These are phyloP conservation scores for Lucilia sericata DNA, from an alignment of 1,140 invertebrate species.

Conservation along the genomic window DNA sequence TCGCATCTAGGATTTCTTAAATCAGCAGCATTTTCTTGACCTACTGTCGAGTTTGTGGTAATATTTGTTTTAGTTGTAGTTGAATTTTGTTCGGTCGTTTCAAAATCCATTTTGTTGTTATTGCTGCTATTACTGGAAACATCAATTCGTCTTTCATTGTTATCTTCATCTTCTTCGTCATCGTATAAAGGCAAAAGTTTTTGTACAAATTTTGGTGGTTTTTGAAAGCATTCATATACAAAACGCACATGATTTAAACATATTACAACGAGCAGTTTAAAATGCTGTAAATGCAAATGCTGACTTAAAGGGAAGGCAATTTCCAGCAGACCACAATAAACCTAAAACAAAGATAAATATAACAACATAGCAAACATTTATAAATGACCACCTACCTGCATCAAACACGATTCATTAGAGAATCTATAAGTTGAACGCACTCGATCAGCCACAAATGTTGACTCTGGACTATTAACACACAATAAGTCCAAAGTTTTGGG, in stretches of 20 bases:
- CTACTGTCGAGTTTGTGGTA: neutral
- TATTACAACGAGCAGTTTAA: constrained; percentile 54
- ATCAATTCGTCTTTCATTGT: neutral
- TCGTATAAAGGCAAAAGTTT: constrained; percentile 50
- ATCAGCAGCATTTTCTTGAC: neutral
- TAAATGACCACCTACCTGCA: constrained; percentile 1
- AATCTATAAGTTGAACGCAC: constrained; percentile 59
- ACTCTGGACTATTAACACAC: constrained; percentile 54
- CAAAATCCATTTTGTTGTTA: neutral
- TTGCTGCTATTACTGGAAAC: constrained; percentile 2
- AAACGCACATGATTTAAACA: constrained; percentile 60
- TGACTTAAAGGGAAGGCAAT: constrained; percentile 55
- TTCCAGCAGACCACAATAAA: constrained; percentile 59
- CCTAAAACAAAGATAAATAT: constrained; percentile 38
- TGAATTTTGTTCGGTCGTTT: constrained; percentile 1
- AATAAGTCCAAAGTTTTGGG: constrained; percentile 50
- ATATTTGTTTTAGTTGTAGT: neutral
- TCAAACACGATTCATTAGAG: constrained; percentile 56
- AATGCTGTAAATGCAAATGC: constrained; percentile 50
- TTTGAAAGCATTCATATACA: constrained; percentile 57
- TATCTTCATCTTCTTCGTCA: constrained; percentile 50
- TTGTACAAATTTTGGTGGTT: constrained; percentile 55
- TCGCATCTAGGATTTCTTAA: constrained; percentile 50
- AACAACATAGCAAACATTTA: neutral
- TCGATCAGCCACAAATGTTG: constrained; percentile 57